These are phyloP conservation scores for Scytalopus superciliaris DNA, from an alignment of 2,113 vertebrate genomes.

Conservation along the genomic window DNA sequence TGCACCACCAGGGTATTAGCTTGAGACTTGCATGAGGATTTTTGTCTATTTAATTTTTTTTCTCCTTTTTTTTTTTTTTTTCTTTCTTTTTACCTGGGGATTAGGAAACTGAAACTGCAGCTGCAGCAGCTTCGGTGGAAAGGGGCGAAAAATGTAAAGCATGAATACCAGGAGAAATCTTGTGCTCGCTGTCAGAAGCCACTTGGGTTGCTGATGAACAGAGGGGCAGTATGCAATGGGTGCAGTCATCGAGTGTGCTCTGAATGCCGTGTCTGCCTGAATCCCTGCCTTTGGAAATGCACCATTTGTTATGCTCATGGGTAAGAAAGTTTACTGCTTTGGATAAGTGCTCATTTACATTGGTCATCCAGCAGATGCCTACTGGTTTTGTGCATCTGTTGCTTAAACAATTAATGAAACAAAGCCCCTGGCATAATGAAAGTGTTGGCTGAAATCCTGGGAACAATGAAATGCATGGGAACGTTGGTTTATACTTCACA, in stretches of 20 bases:
- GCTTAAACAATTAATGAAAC: background rate
- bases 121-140: conserved; percentile 83
- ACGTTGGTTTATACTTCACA: background rate
- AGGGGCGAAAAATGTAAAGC: conserved; percentile 60
- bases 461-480: background rate
- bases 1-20: background rate
- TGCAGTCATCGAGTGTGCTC: conserved; percentile 91
- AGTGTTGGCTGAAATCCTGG: background rate
- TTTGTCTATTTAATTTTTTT: background rate
- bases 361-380: no score
- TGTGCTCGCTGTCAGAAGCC: conserved; percentile 86
- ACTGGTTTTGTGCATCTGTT: background rate
- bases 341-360: background rate
- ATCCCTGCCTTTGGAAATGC: conserved; percentile 81
- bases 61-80: background rate
- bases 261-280: conserved; percentile 76
- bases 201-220: conserved; percentile 82
- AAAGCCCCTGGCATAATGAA: background rate
- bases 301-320: conserved; percentile 86
- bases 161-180: conserved; percentile 69
- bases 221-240: conserved; percentile 82
- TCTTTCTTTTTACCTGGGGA: background rate
- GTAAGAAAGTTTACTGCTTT: conserved; percentile 46
- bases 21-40: background rate
- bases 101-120: conserved; percentile 84